Evolutionary conservation across 1,140 invertebrate species (phyloP), one percentile per base, ranked within the genome.

Genomic region (Scaptodrosophila lebanonensis): DNA sequence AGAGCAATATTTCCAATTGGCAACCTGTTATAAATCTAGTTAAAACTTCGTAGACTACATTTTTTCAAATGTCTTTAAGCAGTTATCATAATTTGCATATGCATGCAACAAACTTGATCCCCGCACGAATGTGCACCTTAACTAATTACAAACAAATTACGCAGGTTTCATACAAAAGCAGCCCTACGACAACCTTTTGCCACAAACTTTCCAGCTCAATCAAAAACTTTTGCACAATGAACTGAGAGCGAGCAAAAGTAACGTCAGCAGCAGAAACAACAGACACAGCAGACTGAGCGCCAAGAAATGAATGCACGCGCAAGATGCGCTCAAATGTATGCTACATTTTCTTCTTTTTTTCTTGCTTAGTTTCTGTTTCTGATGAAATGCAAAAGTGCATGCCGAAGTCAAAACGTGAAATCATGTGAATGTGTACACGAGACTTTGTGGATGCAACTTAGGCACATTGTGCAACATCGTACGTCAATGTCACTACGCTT

Each of bases 61-160:
- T n/a, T n/a, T n/a, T n/a, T n/a, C n/a, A n/a, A n/a, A n/a, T n/a
- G n/a, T n/a, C n/a, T n/a, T n/a, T n/a, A n/a, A n/a, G n/a, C n/a
- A n/a, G n/a, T n/a, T n/a, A n/a, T n/a, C n/a, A n/a, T n/a, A n/a
- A n/a, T n/a, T n/a, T n/a, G n/a, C n/a, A n/a, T n/a, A n/a, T n/a
- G n/a, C n/a, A n/a, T n/a, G n/a, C n/a, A n/a, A n/a, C n/a, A n/a
- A n/a, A n/a, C n/a, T n/a, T n/a, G n/a, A n/a, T n/a, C n/a, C n/a
- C 58, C 47, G 47, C 47, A 61, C 73, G 75, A 79, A 79, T 79
- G 73, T 82, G 75, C 68, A 79, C 54, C 8, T 59, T 75, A 79
- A 79, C 73, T 79, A 79, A 79, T 79, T 79, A 79, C 56, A 72
- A 79, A 79, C 73, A 79, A 79, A 79, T 79, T 79, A 79, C 73